Evolutionary conservation across 2,888 invertebrate species (phyloP), one percentile per base, ranked within the genome.

Genomic region (Cataglyphis rosenhaueri): DNA sequence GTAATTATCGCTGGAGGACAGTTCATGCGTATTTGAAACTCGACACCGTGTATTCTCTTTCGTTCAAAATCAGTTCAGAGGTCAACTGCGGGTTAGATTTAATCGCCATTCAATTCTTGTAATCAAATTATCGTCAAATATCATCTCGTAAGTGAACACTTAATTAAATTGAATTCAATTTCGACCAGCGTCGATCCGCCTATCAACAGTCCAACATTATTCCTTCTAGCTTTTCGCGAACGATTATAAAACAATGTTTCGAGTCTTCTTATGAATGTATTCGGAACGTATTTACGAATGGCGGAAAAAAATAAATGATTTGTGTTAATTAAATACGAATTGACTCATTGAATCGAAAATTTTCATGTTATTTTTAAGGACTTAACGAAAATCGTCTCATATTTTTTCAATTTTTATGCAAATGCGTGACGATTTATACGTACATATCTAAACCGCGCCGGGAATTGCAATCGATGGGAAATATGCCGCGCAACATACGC

Each of bases 141-240:
- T 8, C n/a, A 52, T 59, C 59, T 59, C 41, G 18, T 59, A 57
- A 59, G 70, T 59, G 44, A 70, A 44, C 70, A 70, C 78, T 79
- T 79, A 59, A 79, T 79, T 79, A 79, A 79, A 59, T 21, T 59
- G 78, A 70, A 70, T 78, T 70, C 70, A 70, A 78, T 79, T 79
- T 76, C 21, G 57, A 57, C 29, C 32, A 38, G n/a, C 38, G n/a
- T 21, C 44, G 57, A 59, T 10, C 59, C 57, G n/a, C 10, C 44
- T 59, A 35, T 79, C 78, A 59, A 70, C 78, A 66, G 25, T 35
- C 25, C 70, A 35, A 35, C 12, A 79, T 78, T 70, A 70, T 70
- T 70, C 18, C 15, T n/a, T 21, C 55, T 29, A 21, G 9, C 41
- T 15, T 25, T 32, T 38, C 41, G 65, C 76, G 21, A 44, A 32